Conservation (phyloP, 2,797 vertebrate genomes). For the Furcifer pardalis region DNA sequence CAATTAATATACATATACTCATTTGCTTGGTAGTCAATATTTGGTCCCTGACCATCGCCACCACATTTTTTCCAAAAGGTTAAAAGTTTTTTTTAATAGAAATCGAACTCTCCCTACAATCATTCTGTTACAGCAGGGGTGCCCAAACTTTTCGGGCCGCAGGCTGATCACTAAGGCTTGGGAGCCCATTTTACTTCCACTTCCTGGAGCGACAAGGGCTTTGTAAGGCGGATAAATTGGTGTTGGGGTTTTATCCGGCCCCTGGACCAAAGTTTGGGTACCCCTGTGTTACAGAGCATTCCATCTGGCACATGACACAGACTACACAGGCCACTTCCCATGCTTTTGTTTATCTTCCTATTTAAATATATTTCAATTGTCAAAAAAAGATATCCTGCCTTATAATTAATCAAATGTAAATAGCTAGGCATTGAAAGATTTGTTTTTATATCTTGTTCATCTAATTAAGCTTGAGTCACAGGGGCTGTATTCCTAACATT, state of each 20-base stretch:
- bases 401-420: constrained; percentile 63
- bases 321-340: constrained; percentile 70
- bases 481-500: constrained; percentile 33
- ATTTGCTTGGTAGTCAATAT: constrained; percentile 61
- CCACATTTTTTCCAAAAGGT: constrained; percentile 31
- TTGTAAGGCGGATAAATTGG: too few species aligned
- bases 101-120: constrained; percentile 37
- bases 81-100: constrained; percentile 54
- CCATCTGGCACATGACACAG: constrained; percentile 59
- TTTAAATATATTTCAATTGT: constrained; percentile 70
- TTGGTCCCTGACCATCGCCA: constrained; percentile 36
- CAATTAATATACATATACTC: constrained; percentile 68
- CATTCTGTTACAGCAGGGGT: neutral
- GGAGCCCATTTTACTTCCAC: too few species aligned
- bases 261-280: too few species aligned
- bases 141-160: too few species aligned
- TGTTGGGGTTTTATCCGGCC: too few species aligned
- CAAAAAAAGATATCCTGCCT: constrained; percentile 73
- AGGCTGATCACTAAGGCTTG: too few species aligned
- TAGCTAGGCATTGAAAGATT: constrained; percentile 73
- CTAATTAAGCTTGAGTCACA: constrained; percentile 21
- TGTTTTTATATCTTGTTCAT: constrained; percentile 53
- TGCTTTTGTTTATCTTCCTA: constrained; percentile 67
- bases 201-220: too few species aligned
- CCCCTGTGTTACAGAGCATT: constrained; percentile 51